phyloP scores from a whole-genome alignment of 2,113 vertebrate species.

The Xiphophorus hellerii region DNA sequence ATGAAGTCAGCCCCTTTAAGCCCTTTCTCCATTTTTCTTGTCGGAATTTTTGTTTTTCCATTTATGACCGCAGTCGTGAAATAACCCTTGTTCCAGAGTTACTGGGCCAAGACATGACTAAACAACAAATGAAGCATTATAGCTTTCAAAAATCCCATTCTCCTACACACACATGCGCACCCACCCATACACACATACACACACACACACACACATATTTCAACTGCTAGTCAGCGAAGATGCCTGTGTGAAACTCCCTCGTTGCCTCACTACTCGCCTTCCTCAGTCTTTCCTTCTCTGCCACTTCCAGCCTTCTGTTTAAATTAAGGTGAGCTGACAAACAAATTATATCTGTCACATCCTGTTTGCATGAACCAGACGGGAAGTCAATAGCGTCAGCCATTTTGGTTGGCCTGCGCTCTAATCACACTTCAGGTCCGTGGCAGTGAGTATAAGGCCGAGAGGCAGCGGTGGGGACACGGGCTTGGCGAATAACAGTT shows the following conservation, averaged over 20 bases:
- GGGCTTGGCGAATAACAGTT: neutral
- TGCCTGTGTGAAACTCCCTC: slow-evolving; percentile 22
- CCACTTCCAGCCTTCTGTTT: slow-evolving; percentile 77
- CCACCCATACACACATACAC: too few species aligned
- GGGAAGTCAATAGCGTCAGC: slow-evolving; percentile 80
- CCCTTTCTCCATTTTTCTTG: slow-evolving; percentile 1
- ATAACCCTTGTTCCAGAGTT: neutral
- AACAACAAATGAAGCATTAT: neutral
- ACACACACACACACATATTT: slow-evolving; percentile 2
- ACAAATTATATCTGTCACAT: slow-evolving; percentile 85
- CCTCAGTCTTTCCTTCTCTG: slow-evolving; percentile 50
- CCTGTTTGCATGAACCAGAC: slow-evolving; percentile 80
- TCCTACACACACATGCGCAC: too few species aligned
- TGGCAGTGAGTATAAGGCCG: slow-evolving; percentile 54
- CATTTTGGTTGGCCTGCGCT: slow-evolving; percentile 79
- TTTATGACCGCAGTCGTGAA: neutral
- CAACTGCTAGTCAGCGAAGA: slow-evolving; percentile 14
- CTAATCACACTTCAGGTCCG: slow-evolving; percentile 81
- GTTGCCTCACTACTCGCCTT: slow-evolving; percentile 36
- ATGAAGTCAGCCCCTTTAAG: slow-evolving; percentile 39
- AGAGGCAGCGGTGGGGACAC: slow-evolving; percentile 20
- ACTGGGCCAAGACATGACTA: neutral
- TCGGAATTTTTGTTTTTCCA: neutral
- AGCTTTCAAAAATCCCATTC: slow-evolving; percentile 11
- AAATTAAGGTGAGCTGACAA: slow-evolving; percentile 83